Percentiles rank a stretch among this genome's conserved stretches.
Conservation (phyloP, 2,797 vertebrate species). For the Emys orbicularis region DNA sequence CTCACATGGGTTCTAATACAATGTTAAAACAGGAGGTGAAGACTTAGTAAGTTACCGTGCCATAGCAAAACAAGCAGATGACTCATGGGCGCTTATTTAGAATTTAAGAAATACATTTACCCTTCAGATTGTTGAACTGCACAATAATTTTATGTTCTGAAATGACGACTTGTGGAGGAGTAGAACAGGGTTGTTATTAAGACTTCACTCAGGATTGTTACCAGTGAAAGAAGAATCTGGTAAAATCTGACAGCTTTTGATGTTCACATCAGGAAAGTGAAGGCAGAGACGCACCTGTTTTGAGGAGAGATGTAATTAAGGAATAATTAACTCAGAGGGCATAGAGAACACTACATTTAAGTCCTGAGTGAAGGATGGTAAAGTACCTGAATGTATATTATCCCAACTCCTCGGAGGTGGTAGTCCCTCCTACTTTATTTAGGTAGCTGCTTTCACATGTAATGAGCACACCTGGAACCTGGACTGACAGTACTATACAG, state of each 20-base stretch:
- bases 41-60: neutral
- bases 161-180: neutral
- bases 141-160: neutral
- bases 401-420: neutral
- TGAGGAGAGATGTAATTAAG: neutral
- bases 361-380: neutral
- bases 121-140: neutral
- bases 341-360: neutral
- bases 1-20: neutral
- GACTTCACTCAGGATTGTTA: conserved; percentile 16
- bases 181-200: neutral
- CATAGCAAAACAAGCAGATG: neutral
- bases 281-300: neutral
- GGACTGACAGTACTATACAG: neutral
- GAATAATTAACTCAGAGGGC: neutral
- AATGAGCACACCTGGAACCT: fast-evolving
- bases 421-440: neutral
- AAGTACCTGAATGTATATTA: neutral
- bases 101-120: conserved; percentile 9
- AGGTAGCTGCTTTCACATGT: neutral
- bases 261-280: conserved; percentile 2
- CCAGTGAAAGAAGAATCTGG: conserved; percentile 43
- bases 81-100: neutral
- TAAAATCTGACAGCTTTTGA: conserved; percentile 41
- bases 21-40: neutral